phyloP scores from a whole-genome alignment of 2,797 vertebrate genomes.

The Novumbra hubbsi region DNA sequence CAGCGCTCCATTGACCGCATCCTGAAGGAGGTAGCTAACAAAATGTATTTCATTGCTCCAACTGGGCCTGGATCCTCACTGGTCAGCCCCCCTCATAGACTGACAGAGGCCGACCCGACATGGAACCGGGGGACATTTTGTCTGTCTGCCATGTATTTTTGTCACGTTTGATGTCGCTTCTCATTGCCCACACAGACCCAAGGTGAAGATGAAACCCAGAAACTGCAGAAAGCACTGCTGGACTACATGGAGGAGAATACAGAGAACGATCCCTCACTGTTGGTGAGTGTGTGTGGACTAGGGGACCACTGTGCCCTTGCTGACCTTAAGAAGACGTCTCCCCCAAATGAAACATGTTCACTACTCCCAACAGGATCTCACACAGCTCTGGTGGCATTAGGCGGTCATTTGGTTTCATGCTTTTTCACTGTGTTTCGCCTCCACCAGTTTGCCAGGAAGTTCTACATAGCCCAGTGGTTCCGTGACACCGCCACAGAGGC shows the following conservation, averaged over 20 bases:
- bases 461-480: conserved; percentile 97
- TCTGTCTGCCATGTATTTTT: neutral
- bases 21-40: conserved; percentile 78
- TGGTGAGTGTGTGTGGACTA: conserved; percentile 72
- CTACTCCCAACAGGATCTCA: too few species aligned
- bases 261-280: conserved; percentile 89
- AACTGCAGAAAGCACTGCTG: conserved; percentile 93
- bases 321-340: neutral
- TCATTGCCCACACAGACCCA: conserved; percentile 49
- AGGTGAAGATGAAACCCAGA: conserved; percentile 92
- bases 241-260: conserved; percentile 93
- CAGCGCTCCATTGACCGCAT: conserved; percentile 93
- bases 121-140: neutral
- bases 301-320: too few species aligned
- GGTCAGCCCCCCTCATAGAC: neutral
- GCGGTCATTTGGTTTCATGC: too few species aligned
- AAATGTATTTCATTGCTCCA: neutral
- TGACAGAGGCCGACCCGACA: neutral
- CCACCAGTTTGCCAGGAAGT: conserved; percentile 91
- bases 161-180: neutral
- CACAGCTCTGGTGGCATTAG: too few species aligned
- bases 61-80: neutral
- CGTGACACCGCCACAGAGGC: conserved; percentile 93
- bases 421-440: neutral
- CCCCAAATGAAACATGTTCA: too few species aligned